Conservation (phyloP, 2,113 vertebrate genomes). For the Nasalis larvatus region DNA sequence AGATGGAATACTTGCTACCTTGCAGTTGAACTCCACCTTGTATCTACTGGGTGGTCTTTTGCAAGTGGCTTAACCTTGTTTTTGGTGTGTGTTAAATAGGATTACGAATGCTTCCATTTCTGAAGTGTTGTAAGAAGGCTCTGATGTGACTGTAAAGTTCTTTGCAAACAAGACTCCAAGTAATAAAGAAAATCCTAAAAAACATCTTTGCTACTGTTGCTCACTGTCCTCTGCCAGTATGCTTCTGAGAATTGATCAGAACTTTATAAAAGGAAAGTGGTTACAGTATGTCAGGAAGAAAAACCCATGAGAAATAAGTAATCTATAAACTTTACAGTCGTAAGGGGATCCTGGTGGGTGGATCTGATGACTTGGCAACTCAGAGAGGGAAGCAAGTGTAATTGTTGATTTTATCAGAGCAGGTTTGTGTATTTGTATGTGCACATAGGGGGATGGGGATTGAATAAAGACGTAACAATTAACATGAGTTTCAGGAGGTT, state of each 20-base stretch:
- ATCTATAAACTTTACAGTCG: constrained; percentile 68
- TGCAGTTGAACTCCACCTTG: background rate
- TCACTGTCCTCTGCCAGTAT: background rate
- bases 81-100: background rate
- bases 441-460: background rate
- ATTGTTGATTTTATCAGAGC: constrained; percentile 75
- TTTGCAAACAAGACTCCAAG: constrained; percentile 6
- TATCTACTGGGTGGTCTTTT: background rate
- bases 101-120: constrained; percentile 10
- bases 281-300: constrained; percentile 31
- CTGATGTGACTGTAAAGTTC: constrained; percentile 23
- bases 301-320: constrained; percentile 63
- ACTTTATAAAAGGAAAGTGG: constrained; percentile 45
- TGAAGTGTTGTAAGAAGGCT: background rate
- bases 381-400: constrained; percentile 50
- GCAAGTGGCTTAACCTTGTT: background rate
- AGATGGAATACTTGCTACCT: background rate
- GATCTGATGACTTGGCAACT: constrained; percentile 68
- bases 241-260: constrained; percentile 53
- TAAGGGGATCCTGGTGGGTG: constrained; percentile 57
- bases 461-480: constrained; percentile 36
- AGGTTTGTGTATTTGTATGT: constrained; percentile 28
- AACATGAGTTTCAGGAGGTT: constrained; percentile 38
- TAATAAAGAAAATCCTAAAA: constrained; percentile 49
- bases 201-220: constrained; percentile 35